These are phyloP conservation scores for Callipepla californica DNA, from an alignment of 2,113 vertebrate species.

Conservation along the genomic window DNA sequence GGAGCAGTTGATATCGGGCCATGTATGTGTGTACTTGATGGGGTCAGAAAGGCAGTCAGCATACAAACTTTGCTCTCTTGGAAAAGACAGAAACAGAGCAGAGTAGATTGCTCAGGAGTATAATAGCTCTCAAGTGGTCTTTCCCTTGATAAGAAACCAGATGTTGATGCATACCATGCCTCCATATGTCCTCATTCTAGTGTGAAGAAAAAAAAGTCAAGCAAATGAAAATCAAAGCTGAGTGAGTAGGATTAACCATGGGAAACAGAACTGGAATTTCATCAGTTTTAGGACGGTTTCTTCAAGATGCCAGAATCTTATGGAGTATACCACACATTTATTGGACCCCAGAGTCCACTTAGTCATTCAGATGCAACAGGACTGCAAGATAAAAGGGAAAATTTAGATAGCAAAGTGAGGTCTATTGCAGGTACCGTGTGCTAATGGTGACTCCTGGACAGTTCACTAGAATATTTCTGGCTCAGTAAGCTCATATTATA, in stretches of 20 bases:
- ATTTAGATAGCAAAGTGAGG: neutral
- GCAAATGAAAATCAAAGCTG: neutral
- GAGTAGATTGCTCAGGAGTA: neutral
- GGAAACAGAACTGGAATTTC: neutral
- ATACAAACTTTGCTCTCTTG: neutral
- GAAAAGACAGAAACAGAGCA: neutral
- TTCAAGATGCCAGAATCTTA: neutral
- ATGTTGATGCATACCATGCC: neutral
- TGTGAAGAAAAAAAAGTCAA: neutral
- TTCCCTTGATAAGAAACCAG: neutral
- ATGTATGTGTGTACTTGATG: accelerated
- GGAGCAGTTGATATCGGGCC: neutral
- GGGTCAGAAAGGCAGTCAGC: neutral
- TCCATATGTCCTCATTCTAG: neutral
- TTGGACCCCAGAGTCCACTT: neutral
- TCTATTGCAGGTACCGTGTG: neutral
- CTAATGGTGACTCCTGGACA: neutral
- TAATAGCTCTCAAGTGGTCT: neutral
- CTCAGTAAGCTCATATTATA: neutral
- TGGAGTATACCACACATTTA: neutral
- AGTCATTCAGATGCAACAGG: neutral
- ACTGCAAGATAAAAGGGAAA: neutral
- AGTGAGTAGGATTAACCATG: neutral
- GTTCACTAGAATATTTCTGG: neutral
- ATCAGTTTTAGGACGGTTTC: neutral